Conservation (phyloP, 2,113 vertebrate genomes). For the Ophiodon elongatus region DNA sequence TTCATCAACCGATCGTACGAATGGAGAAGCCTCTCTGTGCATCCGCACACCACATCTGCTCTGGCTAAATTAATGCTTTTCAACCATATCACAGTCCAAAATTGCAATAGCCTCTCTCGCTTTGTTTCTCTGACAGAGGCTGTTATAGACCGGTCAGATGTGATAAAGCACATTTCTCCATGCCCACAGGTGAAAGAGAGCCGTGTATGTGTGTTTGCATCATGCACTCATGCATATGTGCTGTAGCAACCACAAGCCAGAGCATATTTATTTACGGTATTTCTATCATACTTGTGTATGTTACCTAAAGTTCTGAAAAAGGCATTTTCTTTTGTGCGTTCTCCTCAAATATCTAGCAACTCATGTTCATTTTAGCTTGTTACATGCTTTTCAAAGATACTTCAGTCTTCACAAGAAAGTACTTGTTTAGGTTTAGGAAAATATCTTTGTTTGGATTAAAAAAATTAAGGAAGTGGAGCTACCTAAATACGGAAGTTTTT, state of each 20-base stretch:
- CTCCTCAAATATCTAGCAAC: too few species aligned
- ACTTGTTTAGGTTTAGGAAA: too few species aligned
- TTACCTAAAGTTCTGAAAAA: neutral
- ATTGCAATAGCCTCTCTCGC: constrained; percentile 43
- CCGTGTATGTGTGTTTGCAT: constrained; percentile 8
- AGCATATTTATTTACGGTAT: neutral
- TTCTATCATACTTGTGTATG: neutral
- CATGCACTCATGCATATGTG: neutral
- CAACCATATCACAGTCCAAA: constrained; percentile 48
- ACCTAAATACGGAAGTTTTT: too few species aligned
- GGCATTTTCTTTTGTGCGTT: too few species aligned
- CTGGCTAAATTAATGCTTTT: constrained; percentile 63
- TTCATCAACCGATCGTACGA: constrained; percentile 29
- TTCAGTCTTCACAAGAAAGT: too few species aligned
- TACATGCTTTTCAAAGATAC: too few species aligned
- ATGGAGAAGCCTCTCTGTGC: constrained; percentile 27
- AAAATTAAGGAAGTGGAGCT: too few species aligned
- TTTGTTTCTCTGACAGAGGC: constrained; percentile 44
- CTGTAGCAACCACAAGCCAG: neutral
- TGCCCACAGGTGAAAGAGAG: constrained; percentile 17
- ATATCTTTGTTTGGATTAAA: too few species aligned
- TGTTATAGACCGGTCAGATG: constrained; percentile 68
- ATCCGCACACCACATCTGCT: constrained; percentile 60
- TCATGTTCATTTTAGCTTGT: too few species aligned
- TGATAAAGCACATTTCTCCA: constrained; percentile 42